phyloP scores from a whole-genome alignment of 2,888 invertebrate genomes.

The Cheilosia scutellata region DNA sequence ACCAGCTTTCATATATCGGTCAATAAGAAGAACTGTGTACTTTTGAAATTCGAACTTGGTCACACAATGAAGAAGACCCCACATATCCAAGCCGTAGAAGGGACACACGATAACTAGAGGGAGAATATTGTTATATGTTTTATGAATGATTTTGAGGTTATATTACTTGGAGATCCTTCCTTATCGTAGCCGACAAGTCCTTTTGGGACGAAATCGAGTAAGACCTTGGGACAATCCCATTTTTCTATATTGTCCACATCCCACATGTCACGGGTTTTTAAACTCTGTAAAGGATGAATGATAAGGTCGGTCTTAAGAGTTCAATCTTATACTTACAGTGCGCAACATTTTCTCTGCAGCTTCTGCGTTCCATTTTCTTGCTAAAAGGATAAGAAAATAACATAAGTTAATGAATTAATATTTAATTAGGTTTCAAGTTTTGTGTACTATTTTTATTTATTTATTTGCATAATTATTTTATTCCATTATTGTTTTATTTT shows the following conservation, averaged over 20 bases:
- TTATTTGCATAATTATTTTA: too few species aligned
- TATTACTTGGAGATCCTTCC: constrained; percentile 89
- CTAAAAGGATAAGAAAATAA: constrained; percentile 81
- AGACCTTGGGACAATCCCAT: constrained; percentile 90
- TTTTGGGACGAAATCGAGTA: constrained; percentile 90
- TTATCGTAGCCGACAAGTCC: constrained; percentile 93
- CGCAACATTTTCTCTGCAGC: constrained; percentile 97
- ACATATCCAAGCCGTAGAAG: constrained; percentile 92
- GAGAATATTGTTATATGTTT: background rate
- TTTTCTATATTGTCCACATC: constrained; percentile 88
- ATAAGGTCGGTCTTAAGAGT: background rate
- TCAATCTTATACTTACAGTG: constrained; percentile 87
- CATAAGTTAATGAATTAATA: constrained; percentile 4
- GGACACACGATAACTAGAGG: constrained; percentile 90
- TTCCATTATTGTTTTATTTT: too few species aligned
- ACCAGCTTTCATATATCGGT: constrained; percentile 87
- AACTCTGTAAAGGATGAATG: constrained; percentile 46
- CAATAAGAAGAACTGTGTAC: constrained; percentile 88
- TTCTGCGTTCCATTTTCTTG: constrained; percentile 92
- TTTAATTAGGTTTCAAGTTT: background rate
- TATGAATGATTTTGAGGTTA: background rate
- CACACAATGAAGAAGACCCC: constrained; percentile 91
- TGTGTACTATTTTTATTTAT: background rate
- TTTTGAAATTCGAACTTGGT: constrained; percentile 90
- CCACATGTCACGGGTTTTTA: constrained; percentile 85